A percentile compares a stretch with the other conserved stretches of the same genome.
Evolutionary conservation across 1,140 invertebrate species (phyloP).

Genomic region (Apis cerana): DNA sequence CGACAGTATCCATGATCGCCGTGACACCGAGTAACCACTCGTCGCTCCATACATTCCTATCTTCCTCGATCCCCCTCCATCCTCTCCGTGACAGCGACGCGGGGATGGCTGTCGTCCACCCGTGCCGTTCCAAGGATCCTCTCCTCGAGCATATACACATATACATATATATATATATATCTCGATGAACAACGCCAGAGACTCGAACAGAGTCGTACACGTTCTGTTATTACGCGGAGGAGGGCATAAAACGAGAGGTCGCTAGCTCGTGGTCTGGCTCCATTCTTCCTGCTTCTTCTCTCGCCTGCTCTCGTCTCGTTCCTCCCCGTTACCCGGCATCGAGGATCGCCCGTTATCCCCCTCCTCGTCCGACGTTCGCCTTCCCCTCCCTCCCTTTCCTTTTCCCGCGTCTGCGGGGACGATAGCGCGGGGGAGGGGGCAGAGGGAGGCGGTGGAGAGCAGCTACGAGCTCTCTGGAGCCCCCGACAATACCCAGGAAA

Average conservation of each 20-base stretch:
- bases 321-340: slow-evolving; percentile 17
- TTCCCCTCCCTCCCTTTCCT: slow-evolving; percentile 28
- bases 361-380: background rate
- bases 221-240: background rate
- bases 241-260: slow-evolving; percentile 32
- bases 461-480: slow-evolving; percentile 59
- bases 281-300: slow-evolving; percentile 31
- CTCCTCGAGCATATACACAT: background rate
- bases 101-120: slow-evolving; percentile 16
- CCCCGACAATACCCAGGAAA: slow-evolving; percentile 81
- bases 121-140: slow-evolving; percentile 11
- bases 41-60: slow-evolving; percentile 51
- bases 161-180: background rate
- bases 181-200: background rate
- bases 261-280: slow-evolving; percentile 25
- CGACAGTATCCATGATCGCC: slow-evolving; percentile 53
- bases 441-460: slow-evolving; percentile 66
- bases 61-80: slow-evolving; percentile 34
- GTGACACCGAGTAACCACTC: slow-evolving; percentile 53
- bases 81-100: slow-evolving; percentile 34
- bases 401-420: slow-evolving; percentile 74
- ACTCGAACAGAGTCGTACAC: slow-evolving; percentile 22
- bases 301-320: slow-evolving; percentile 22
- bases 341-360: background rate
- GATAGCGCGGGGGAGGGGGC: slow-evolving; percentile 72